Evolutionary conservation across 1,140 invertebrate genomes (phyloP).

Genomic region (Ericerus pela): DNA sequence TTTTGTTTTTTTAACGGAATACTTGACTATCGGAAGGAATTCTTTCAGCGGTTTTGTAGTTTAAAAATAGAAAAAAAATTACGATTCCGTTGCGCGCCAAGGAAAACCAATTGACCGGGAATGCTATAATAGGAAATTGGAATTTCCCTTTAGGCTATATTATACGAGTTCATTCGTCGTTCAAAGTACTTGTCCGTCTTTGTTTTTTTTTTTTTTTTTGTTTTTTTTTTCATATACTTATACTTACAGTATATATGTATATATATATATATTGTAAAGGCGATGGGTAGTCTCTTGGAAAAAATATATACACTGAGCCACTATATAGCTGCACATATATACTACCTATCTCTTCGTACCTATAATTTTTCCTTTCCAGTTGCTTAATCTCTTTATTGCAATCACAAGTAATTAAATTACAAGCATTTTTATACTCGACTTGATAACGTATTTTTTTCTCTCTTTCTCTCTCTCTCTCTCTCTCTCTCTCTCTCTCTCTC

Average conservation of each 20-base stretch:
- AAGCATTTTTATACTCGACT: neutral
- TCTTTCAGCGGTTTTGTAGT: conserved; percentile 1
- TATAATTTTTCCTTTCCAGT: conserved; percentile 8
- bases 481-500: too few relatives aligned
- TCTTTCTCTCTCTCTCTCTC: too few relatives aligned
- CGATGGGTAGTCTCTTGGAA: too few relatives aligned
- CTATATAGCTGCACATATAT: neutral
- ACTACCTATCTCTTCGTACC: too few relatives aligned
- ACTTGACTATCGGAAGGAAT: neutral
- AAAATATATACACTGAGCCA: too few relatives aligned
- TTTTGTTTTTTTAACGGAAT: too few relatives aligned
- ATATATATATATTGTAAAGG: conserved; percentile 8
- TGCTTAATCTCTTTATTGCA: conserved; percentile 9
- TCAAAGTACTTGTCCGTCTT: conserved; percentile 8
- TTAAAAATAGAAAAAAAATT: conserved; percentile 11
- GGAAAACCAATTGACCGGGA: conserved; percentile 10
- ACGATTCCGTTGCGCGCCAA: conserved; percentile 6
- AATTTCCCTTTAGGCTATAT: conserved; percentile 7
- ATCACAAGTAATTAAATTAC: conserved; percentile 11
- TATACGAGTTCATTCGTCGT: conserved; percentile 10
- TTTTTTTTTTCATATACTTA: too few relatives aligned
- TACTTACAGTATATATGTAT: too few relatives aligned
- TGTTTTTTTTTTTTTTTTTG: too few relatives aligned
- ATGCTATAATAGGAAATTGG: conserved; percentile 11
- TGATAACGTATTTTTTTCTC: too few relatives aligned